Percentiles rank a stretch among this genome's conserved stretches.
Conservation (phyloP, 2,888 invertebrate genomes). For the Lithosia quadra region DNA sequence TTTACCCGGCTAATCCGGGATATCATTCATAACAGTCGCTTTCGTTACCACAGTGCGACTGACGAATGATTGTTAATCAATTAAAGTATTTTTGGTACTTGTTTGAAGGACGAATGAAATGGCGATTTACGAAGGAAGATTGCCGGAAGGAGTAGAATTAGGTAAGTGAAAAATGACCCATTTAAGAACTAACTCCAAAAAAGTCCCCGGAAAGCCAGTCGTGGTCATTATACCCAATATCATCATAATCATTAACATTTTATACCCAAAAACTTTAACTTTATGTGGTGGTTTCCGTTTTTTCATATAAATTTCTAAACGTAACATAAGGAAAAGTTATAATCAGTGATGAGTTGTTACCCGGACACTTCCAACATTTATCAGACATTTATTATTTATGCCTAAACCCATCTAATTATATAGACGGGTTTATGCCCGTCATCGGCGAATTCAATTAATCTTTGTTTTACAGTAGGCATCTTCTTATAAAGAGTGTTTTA, state of each 20-base stretch:
- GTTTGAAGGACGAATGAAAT: slow-evolving; percentile 78
- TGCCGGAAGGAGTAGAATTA: slow-evolving; percentile 56
- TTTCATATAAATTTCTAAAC: no score
- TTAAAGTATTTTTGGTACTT: slow-evolving; percentile 6
- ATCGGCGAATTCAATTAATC: no score
- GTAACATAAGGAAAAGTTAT: no score
- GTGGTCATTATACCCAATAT: neutral
- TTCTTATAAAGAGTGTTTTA: neutral
- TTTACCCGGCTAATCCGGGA: no score
- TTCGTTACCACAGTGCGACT: neutral
- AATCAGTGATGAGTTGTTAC: no score
- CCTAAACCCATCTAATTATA: no score
- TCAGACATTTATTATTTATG: no score
- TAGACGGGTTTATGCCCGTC: no score
- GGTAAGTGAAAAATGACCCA: slow-evolving; percentile 57
- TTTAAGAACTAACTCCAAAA: neutral
- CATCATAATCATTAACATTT: neutral
- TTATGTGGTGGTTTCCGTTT: no score
- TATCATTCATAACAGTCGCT: no score
- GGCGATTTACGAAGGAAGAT: slow-evolving; percentile 70
- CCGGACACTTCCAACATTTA: no score
- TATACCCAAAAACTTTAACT: neutral
- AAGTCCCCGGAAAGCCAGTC: neutral
- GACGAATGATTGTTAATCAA: neutral
- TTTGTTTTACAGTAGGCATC: neutral